Conservation (phyloP, 2,113 vertebrate genomes). For the Ochotona curzoniae region DNA sequence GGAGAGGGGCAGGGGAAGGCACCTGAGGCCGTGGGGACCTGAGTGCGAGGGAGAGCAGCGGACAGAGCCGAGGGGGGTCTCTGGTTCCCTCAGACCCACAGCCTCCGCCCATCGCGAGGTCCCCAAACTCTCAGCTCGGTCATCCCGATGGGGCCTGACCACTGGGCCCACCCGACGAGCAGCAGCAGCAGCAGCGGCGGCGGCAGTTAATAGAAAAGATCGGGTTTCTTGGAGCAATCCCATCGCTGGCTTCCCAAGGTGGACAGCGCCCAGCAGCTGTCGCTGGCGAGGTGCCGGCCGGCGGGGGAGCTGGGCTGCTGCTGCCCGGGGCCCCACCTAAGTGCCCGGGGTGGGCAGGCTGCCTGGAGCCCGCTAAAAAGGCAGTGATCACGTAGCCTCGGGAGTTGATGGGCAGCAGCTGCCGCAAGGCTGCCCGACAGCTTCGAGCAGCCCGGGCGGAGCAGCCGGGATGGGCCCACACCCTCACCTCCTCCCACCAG, state of each 20-base stretch:
- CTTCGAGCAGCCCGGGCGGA: background rate
- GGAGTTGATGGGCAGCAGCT: background rate
- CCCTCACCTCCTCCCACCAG: background rate
- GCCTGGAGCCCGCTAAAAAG: background rate
- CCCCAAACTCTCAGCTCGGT: background rate
- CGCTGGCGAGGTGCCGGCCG: background rate
- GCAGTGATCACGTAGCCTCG: background rate
- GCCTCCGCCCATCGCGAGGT: background rate
- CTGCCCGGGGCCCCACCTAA: background rate
- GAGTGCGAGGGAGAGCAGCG: too few relatives aligned
- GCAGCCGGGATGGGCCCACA: background rate
- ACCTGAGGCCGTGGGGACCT: constrained; percentile 22
- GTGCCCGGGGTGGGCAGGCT: background rate
- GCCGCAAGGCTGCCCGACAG: background rate
- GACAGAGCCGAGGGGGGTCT: background rate
- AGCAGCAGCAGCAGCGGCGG: too few relatives aligned
- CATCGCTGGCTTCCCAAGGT: background rate
- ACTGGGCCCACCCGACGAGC: background rate
- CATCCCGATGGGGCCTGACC: background rate
- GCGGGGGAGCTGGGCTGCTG: background rate
- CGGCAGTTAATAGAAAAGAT: too few relatives aligned
- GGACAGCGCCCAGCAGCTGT: background rate
- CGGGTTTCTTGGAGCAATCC: too few relatives aligned
- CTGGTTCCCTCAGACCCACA: background rate
- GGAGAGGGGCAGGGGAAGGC: constrained; percentile 24